Evolutionary conservation across 2,113 vertebrate genomes (phyloP), one percentile per base, ranked within the genome.

Genomic region (Danionella cerebrum): DNA sequence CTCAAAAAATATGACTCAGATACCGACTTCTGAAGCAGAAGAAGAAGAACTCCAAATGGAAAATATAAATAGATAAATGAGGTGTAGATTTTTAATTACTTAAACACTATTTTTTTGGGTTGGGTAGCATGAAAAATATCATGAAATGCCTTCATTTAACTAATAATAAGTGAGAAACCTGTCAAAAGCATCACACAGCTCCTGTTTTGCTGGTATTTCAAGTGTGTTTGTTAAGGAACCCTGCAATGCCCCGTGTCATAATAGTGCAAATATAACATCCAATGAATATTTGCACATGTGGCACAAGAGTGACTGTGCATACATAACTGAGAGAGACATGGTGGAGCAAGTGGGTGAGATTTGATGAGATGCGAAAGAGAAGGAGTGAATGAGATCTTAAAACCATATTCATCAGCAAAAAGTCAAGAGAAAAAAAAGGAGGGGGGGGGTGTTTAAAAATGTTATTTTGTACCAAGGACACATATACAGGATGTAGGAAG

Each of bases 251-350:
- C 22, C 13, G 52, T 70, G 67, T 59, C 38, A 53, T 59, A 65
- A 69, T 58, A 53, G 72, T 70, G 72, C 60, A 74, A 74, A 70
- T 66, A 69, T 70, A 35, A 70, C 47, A 69, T 33, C 29, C 54
- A 27, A 66, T 70, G 53, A 54, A 66, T 74, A 53, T 70, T 74
- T 74, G 60, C 22, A 10, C 67, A 70, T 66, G 24, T 66, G 67
- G 39, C 53, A 60, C 53, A 19, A 29, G 44, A 53, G 60, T 70
- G 67, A 66, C 62, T 70, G 39, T 60, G 67, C 72, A 74, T 74
- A 70, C 62, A 74, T 66, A 74, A 70, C 29, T 41, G 52, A 45
- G 33, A 29, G 47, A 65, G 42, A 70, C 27, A 22, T 31, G 33
- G 60, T 36, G 36, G 53, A 51, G 47, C 48, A 64, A 69, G 45